These are phyloP conservation scores for Lophochroa leadbeateri DNA, from an alignment of 2,113 vertebrate genomes.

Conservation along the genomic window DNA sequence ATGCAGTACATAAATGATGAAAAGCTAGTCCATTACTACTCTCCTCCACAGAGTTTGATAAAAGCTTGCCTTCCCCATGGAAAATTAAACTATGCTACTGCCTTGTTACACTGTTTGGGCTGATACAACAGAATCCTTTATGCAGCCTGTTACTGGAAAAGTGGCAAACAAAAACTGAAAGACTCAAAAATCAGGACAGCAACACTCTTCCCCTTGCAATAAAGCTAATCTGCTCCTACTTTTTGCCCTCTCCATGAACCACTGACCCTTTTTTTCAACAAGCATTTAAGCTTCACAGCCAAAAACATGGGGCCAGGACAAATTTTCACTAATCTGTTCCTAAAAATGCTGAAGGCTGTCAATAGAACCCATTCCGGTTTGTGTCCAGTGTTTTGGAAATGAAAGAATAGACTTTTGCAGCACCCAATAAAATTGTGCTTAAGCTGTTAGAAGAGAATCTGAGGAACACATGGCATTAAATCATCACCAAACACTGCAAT, in stretches of 20 bases:
- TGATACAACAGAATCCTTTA: not conserved
- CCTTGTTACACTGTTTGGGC: not conserved
- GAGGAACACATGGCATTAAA: not conserved
- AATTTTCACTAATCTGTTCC: not conserved
- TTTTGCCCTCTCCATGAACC: not conserved
- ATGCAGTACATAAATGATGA: conserved; percentile 22
- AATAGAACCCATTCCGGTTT: not conserved
- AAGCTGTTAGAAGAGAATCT: not conserved
- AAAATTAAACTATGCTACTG: not conserved
- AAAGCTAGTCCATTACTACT: conserved; percentile 37
- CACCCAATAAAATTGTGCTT: not conserved
- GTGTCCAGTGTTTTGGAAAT: not conserved
- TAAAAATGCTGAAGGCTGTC: not conserved
- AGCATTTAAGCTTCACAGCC: not conserved
- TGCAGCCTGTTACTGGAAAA: not conserved
- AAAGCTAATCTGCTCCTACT: not conserved
- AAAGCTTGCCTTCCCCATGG: conserved; percentile 9
- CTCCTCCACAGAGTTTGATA: not conserved
- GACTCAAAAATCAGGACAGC: not conserved
- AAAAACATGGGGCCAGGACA: not conserved
- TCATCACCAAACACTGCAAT: not conserved
- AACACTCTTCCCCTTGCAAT: not conserved
- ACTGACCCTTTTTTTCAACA: not conserved
- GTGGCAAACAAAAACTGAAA: not conserved
- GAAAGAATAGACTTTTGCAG: not conserved